Evolutionary conservation across 2,113 vertebrate genomes (phyloP).

Genomic region (Oceanites oceanicus): DNA sequence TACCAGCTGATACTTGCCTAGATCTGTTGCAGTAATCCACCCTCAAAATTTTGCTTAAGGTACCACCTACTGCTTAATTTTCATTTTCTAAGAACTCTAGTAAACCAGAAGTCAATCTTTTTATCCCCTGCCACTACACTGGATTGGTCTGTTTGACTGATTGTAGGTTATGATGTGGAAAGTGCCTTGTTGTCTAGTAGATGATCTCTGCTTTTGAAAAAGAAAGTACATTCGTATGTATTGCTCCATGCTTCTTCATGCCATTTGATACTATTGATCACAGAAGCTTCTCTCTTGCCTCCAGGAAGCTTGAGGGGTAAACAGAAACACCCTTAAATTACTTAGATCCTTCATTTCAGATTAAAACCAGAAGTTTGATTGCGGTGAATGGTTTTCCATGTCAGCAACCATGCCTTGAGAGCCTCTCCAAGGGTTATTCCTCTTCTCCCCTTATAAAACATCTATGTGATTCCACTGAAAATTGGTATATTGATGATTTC

Average conservation of each 20-base stretch:
- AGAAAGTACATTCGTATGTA: not conserved
- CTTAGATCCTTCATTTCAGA: conserved; percentile 62
- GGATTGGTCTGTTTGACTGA: not conserved
- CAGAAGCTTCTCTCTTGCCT: conserved; percentile 40
- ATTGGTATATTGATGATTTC: not conserved
- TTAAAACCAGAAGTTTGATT: conserved; percentile 54
- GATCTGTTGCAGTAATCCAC: not conserved
- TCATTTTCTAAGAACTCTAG: not conserved
- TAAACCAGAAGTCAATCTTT: not conserved
- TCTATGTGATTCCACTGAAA: not conserved
- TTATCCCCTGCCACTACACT: not conserved
- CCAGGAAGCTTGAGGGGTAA: conserved; percentile 62
- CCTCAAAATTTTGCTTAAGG: not conserved
- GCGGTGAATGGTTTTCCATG: conserved; percentile 55
- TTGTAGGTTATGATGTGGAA: not conserved
- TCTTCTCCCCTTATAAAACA: not conserved
- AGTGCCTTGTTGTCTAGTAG: not conserved
- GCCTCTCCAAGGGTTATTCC: not conserved
- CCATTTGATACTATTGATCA: conserved; percentile 63
- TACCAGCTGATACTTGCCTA: not conserved
- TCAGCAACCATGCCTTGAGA: conserved; percentile 46
- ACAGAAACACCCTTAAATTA: conserved; percentile 61
- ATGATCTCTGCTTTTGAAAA: not conserved
- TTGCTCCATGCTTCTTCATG: not conserved
- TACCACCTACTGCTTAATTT: not conserved